Evolutionary conservation across 2,888 invertebrate species (phyloP).

Genomic region (Perithous albicinctus): DNA sequence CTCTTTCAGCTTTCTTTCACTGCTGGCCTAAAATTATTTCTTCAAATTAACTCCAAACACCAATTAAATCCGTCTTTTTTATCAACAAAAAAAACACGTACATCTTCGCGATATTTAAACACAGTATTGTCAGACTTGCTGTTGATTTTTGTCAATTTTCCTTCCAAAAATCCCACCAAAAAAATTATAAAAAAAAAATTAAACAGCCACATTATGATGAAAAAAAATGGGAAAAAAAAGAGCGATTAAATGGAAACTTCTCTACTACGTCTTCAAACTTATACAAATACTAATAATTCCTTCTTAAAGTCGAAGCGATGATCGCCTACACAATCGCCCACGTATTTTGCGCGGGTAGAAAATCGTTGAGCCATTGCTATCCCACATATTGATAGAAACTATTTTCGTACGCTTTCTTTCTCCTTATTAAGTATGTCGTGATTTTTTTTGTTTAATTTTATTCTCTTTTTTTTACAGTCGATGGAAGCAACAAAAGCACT

Average conservation of each 20-base stretch:
- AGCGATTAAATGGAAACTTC: no score
- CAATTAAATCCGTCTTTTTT: no score
- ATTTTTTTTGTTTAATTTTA: background rate
- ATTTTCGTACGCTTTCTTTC: constrained; percentile 10
- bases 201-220: constrained; percentile 53
- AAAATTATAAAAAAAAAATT: constrained; percentile 54
- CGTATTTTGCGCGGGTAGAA: constrained; percentile 54
- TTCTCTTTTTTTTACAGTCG: constrained; percentile 86
- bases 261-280: background rate
- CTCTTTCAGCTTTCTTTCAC: constrained; percentile 87
- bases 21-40: constrained; percentile 85
- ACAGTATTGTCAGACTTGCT: constrained; percentile 77
- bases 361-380: constrained; percentile 64
- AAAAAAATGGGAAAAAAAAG: background rate
- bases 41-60: constrained; percentile 2
- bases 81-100: constrained; percentile 69
- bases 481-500: constrained; percentile 87
- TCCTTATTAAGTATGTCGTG: background rate
- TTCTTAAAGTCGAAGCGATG: constrained; percentile 40
- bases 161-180: constrained; percentile 52
- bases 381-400: constrained; percentile 65
- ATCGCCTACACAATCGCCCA: constrained; percentile 69
- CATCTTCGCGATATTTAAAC: constrained; percentile 78
- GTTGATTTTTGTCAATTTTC: constrained; percentile 75
- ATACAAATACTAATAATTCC: constrained; percentile 39